A percentile compares a stretch with the other conserved stretches of the same genome.
phyloP scores from a whole-genome alignment of 1,140 invertebrate genomes.

The Phocides pigmalion region DNA sequence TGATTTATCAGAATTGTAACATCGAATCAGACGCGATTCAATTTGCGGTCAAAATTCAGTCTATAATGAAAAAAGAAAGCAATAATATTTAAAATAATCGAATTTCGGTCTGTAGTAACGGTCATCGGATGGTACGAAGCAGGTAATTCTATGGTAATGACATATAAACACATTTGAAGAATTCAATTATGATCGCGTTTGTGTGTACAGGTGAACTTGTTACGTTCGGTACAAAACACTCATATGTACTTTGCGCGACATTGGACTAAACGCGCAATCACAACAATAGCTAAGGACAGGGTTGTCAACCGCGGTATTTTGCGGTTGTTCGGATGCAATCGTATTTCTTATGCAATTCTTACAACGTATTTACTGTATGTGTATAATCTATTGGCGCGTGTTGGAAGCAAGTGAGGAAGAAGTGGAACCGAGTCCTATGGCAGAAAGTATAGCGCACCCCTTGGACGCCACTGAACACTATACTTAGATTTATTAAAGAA shows the following conservation, averaged over 20 bases:
- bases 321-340: neutral
- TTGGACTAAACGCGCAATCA: conserved; percentile 72
- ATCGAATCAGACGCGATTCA: too few species aligned
- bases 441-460: too few species aligned
- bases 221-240: conserved; percentile 42
- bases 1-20: too few species aligned
- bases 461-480: too few species aligned
- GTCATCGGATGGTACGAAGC: too few species aligned
- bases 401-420: too few species aligned
- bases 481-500: too few species aligned
- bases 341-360: neutral
- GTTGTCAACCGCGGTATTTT: conserved; percentile 10
- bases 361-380: too few species aligned
- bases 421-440: too few species aligned
- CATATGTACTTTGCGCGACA: conserved; percentile 57
- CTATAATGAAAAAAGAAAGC: neutral
- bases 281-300: conserved; percentile 59
- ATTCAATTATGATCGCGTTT: conserved; percentile 16
- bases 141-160: neutral
- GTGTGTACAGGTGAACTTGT: conserved; percentile 22
- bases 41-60: too few species aligned
- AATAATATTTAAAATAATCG: neutral
- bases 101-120: neutral
- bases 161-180: conserved; percentile 4
- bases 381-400: too few species aligned